Conservation (phyloP, 2,113 vertebrate species). For the Dipodomys spectabilis region DNA sequence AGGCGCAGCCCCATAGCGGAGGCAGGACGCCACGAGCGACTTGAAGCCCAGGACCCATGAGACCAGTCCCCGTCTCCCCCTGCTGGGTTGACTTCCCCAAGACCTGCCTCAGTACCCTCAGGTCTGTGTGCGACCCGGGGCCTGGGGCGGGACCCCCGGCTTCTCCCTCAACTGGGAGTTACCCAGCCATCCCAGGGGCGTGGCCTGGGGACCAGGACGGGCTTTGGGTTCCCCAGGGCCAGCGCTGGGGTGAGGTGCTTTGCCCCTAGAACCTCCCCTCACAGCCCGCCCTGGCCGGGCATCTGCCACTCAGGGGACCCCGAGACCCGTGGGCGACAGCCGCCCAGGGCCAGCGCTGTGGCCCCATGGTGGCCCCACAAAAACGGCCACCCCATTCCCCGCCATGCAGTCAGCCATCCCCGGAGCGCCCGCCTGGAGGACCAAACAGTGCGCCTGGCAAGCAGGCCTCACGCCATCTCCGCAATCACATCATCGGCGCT, state of each 20-base stretch:
- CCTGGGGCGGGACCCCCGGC: neutral
- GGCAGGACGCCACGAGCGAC: neutral
- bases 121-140: neutral
- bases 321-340: neutral
- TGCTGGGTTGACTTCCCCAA: neutral
- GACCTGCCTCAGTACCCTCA: neutral
- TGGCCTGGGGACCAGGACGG: neutral
- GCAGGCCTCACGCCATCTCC: accelerated
- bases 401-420: too few relatives aligned
- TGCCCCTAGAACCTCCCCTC: too few relatives aligned
- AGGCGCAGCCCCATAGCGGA: too few relatives aligned
- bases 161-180: neutral
- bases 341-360: too few relatives aligned
- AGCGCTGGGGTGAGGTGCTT: accelerated
- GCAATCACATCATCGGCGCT: neutral
- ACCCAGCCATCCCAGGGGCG: too few relatives aligned
- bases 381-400: too few relatives aligned
- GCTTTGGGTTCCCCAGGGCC: neutral
- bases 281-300: too few relatives aligned
- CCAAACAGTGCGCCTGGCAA: neutral
- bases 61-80: neutral
- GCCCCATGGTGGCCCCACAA: too few relatives aligned
- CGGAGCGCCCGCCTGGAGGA: neutral
- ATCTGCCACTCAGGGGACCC: neutral
- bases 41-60: neutral